These are phyloP conservation scores for Goniozus legneri DNA, from an alignment of 1,140 invertebrate genomes.

Conservation along the genomic window DNA sequence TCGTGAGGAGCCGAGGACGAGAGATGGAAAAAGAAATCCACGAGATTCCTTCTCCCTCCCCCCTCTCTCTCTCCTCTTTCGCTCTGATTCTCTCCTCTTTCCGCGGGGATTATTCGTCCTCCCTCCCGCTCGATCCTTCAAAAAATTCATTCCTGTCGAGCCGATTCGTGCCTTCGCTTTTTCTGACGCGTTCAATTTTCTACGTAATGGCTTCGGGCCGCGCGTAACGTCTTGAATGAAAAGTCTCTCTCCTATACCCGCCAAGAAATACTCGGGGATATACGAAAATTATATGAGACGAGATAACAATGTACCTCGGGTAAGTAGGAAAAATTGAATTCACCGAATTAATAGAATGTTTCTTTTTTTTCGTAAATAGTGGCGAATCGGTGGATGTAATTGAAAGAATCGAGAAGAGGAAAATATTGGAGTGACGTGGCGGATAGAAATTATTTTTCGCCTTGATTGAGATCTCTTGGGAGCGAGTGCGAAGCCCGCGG, in stretches of 20 bases:
- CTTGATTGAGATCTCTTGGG: conserved; percentile 51
- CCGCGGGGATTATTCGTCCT: background rate
- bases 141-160: conserved; percentile 22
- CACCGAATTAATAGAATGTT: no score
- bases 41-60: conserved; percentile 1
- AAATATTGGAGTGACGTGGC: no score
- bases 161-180: background rate
- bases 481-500: conserved; percentile 16
- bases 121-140: conserved; percentile 15
- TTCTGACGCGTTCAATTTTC: conserved; percentile 11
- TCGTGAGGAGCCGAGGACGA: conserved; percentile 12
- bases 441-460: conserved; percentile 46
- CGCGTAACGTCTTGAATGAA: no score
- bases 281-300: no score
- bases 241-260: no score
- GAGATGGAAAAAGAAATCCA: conserved; percentile 2
- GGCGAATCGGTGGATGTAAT: no score
- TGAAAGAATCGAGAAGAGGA: no score
- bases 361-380: no score
- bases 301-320: no score
- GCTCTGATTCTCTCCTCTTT: no score
- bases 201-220: conserved; percentile 16
- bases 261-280: no score
- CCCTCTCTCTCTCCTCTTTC: conserved; percentile 16
- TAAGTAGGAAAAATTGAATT: no score